These are phyloP conservation scores for Ficedula albicollis DNA, from an alignment of 2,797 vertebrate species.

Conservation along the genomic window DNA sequence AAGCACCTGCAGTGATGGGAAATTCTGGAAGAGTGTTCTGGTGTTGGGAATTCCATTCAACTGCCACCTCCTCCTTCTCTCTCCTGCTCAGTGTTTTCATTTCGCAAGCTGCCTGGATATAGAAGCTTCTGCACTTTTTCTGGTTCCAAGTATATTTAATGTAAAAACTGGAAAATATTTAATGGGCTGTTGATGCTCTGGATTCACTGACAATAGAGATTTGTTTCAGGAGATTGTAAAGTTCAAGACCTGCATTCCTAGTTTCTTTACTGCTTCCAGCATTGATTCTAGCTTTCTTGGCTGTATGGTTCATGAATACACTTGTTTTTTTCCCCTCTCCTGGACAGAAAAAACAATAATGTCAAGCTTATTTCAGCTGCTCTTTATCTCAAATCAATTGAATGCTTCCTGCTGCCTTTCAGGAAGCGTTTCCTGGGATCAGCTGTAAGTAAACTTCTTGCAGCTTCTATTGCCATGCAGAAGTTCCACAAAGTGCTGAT, in stretches of 20 bases:
- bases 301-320: not conserved
- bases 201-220: not conserved
- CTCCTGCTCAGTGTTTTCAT: accelerated
- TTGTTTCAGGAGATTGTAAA: not conserved
- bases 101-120: not conserved
- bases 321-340: not conserved
- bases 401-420: slow-evolving; percentile 23
- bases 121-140: not conserved
- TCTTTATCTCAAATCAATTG: slow-evolving; percentile 24
- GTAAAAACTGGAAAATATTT: not conserved
- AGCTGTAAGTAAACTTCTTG: not conserved
- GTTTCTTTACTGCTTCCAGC: not conserved
- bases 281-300: not conserved
- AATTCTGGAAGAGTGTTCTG: not conserved
- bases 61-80: not conserved
- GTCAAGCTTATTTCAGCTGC: not conserved
- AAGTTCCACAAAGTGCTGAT: not conserved
- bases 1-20: not conserved
- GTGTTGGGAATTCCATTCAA: not conserved
- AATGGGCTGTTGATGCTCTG: not conserved
- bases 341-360: not conserved
- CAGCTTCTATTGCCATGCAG: not conserved
- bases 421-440: slow-evolving; percentile 18
- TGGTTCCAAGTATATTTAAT: not conserved
- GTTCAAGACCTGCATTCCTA: not conserved